Evolutionary conservation across 1,140 invertebrate species (phyloP).

Genomic region (Tetragonula clypearis): DNA sequence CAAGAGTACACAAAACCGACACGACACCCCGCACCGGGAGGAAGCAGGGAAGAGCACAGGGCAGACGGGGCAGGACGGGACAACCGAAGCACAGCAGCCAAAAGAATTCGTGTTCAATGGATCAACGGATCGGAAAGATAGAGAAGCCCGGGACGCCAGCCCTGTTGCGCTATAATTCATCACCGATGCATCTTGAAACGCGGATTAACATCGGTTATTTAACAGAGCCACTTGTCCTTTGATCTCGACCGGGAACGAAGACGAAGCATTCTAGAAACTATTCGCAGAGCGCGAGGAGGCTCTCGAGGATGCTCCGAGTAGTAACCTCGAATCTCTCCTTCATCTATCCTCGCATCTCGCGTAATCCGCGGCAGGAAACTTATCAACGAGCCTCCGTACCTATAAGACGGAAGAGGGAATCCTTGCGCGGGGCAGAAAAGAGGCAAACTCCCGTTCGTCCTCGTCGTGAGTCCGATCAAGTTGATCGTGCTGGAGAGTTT

Average conservation of each 20-base stretch:
- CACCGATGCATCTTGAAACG: not conserved
- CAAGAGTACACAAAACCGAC: too few species aligned
- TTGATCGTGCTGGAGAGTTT: conserved; percentile 86
- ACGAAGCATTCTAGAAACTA: not conserved
- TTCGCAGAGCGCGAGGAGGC: not conserved
- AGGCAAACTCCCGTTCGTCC: conserved; percentile 82
- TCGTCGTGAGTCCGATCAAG: conserved; percentile 84
- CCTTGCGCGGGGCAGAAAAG: conserved; percentile 85
- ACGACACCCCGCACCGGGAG: too few species aligned
- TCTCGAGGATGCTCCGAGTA: not conserved
- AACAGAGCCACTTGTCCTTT: not conserved
- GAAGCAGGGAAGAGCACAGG: too few species aligned
- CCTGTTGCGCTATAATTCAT: not conserved
- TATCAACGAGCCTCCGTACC: conserved; percentile 63
- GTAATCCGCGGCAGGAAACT: not conserved
- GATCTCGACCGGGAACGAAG: conserved; percentile 11
- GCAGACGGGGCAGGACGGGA: too few species aligned
- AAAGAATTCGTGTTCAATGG: not conserved
- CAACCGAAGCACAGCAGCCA: too few species aligned
- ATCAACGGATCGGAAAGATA: too few species aligned
- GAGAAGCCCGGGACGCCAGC: not conserved
- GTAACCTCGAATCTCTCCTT: not conserved
- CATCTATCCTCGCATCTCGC: not conserved
- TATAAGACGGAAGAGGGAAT: conserved; percentile 82
- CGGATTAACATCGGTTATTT: conserved; percentile 16